Conservation (phyloP, 2,113 vertebrate genomes). For the Nesoenas mayeri region DNA sequence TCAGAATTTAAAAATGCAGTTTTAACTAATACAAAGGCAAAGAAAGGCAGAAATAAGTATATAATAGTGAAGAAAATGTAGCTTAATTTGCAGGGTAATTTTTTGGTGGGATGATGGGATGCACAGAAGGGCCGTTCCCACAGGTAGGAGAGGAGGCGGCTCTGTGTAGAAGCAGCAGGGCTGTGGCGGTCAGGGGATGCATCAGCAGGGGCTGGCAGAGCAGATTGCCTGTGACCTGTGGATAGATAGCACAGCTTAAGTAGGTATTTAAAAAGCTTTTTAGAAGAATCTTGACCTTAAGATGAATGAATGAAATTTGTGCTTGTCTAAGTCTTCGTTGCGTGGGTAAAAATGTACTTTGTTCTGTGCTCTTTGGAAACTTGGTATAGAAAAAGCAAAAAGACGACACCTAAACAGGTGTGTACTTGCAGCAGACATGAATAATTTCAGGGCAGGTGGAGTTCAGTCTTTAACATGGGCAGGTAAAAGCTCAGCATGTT, state of each 20-base stretch:
- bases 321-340: not conserved
- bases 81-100: not conserved
- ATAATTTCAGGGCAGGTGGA: not conserved
- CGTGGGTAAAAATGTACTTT: not conserved
- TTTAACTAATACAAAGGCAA: not conserved
- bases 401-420: accelerated
- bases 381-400: not conserved
- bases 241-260: not conserved
- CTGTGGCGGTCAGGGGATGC: not conserved
- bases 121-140: not conserved
- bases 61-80: not conserved
- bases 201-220: not conserved
- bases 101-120: not conserved
- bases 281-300: not conserved
- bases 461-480: not conserved
- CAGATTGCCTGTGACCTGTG: not conserved
- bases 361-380: not conserved
- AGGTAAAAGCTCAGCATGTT: not conserved
- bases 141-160: not conserved
- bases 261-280: not conserved
- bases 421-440: not conserved
- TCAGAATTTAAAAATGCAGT: not conserved
- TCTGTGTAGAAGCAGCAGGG: not conserved
- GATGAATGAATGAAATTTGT: not conserved
- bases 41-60: not conserved